phyloP scores from a whole-genome alignment of 53 echinoderm and acorn worm species.

The Glandiceps talaboti region DNA sequence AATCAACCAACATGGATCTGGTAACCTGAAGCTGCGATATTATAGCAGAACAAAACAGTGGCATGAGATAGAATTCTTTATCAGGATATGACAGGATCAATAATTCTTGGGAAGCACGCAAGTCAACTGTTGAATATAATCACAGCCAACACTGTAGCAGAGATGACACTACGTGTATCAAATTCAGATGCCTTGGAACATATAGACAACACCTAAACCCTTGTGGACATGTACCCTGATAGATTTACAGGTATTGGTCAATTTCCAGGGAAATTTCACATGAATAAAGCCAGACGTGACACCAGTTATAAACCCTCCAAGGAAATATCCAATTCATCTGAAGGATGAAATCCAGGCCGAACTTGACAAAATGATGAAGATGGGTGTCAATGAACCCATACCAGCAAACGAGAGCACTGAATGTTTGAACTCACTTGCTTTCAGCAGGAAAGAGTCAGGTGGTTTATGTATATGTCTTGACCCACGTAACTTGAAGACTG shows the following conservation, averaged over 20 bases:
- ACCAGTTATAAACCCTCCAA: background rate
- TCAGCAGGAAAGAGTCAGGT: no score
- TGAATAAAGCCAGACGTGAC: background rate
- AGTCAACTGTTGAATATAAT: background rate
- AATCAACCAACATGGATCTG: background rate
- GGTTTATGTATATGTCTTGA: no score
- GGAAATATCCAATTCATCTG: background rate
- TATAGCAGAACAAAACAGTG: background rate
- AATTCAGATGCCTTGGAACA: background rate
- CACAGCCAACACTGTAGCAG: background rate
- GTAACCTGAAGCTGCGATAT: background rate
- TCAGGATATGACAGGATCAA: background rate
- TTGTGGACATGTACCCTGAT: constrained; percentile 5
- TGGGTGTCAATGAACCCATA: background rate
- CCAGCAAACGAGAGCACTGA: background rate
- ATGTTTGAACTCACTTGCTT: no score
- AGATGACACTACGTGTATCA: background rate
- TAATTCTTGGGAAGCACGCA: background rate
- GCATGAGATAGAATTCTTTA: background rate
- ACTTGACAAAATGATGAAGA: background rate
- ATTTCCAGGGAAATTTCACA: constrained; percentile 5
- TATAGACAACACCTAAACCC: background rate
- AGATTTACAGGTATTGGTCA: constrained; percentile 5
- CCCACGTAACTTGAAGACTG: no score
- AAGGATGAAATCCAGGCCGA: background rate